phyloP scores from a whole-genome alignment of 2,113 vertebrate genomes.

The Lipophrys pholis region DNA sequence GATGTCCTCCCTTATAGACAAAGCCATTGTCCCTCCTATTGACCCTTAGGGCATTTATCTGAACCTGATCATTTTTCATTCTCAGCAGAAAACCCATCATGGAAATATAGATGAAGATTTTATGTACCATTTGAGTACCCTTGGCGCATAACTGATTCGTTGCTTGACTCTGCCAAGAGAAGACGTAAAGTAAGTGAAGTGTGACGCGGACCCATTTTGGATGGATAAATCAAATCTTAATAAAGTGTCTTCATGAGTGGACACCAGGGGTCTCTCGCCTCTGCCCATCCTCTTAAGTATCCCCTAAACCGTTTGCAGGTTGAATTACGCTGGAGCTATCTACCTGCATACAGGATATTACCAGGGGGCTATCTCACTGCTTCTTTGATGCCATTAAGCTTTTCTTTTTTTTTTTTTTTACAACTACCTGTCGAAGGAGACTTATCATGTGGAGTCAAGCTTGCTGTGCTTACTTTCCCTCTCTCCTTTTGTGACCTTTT shows the following conservation, averaged over 20 bases:
- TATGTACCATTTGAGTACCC: conserved; percentile 74
- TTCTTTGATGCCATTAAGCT: conserved; percentile 42
- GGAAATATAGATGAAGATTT: conserved; percentile 72
- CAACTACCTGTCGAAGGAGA: conserved; percentile 30
- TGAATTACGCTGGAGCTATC: conserved; percentile 54
- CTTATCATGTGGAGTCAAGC: conserved; percentile 21
- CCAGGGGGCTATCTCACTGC: conserved; percentile 25
- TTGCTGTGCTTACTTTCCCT: neutral
- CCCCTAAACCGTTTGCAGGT: conserved; percentile 52
- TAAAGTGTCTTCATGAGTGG: conserved; percentile 50
- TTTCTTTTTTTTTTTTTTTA: conserved; percentile 23
- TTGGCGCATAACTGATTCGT: conserved; percentile 65
- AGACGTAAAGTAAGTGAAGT: conserved; percentile 72
- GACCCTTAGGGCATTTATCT: conserved; percentile 50
- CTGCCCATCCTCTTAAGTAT: conserved; percentile 40
- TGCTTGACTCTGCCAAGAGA: conserved; percentile 64
- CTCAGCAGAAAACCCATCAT: conserved; percentile 57
- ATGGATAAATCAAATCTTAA: conserved; percentile 75
- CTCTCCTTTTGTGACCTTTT: neutral
- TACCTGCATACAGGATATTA: conserved; percentile 31
- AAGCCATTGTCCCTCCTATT: conserved; percentile 56
- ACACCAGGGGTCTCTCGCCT: conserved; percentile 50
- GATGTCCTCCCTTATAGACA: conserved; percentile 41
- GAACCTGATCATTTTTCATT: conserved; percentile 56
- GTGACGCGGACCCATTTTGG: conserved; percentile 70